Conservation (phyloP, 1,140 invertebrate species). For the Ostrea denselamellosa region DNA sequence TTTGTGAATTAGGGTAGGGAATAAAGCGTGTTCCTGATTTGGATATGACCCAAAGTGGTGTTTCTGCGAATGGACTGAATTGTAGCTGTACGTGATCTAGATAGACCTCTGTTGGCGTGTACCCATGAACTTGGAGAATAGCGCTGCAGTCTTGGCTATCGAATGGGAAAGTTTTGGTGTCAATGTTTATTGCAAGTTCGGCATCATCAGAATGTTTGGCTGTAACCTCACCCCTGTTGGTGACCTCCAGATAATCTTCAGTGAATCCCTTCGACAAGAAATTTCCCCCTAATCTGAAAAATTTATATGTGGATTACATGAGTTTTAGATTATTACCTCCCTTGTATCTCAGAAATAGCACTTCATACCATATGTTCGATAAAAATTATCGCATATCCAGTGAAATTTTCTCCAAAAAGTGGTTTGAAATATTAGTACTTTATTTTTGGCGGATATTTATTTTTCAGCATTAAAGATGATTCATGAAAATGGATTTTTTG, state of each 20-base stretch:
- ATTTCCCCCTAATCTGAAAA: not conserved
- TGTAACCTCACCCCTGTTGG: not conserved
- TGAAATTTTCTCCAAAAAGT: too few relatives aligned
- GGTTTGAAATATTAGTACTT: too few relatives aligned
- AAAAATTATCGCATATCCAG: too few relatives aligned
- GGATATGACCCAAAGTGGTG: conserved; percentile 31
- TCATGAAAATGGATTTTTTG: too few relatives aligned
- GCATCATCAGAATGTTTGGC: not conserved
- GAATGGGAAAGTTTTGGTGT: conserved; percentile 46
- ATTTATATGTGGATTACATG: not conserved
- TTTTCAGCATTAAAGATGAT: too few relatives aligned
- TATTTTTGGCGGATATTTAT: too few relatives aligned
- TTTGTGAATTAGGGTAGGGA: not conserved
- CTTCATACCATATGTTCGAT: too few relatives aligned
- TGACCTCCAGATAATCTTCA: not conserved
- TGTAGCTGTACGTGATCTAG: not conserved
- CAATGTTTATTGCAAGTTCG: not conserved
- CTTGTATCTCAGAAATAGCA: too few relatives aligned
- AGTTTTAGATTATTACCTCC: too few relatives aligned
- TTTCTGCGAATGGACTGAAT: not conserved
- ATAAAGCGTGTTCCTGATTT: not conserved
- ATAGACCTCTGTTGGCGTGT: not conserved
- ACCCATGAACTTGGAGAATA: not conserved
- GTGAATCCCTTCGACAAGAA: conserved; percentile 43
- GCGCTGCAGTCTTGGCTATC: conserved; percentile 45